Evolutionary conservation across 2,113 vertebrate species (phyloP), one percentile per base, ranked within the genome.

Genomic region (Anthoscopus minutus): DNA sequence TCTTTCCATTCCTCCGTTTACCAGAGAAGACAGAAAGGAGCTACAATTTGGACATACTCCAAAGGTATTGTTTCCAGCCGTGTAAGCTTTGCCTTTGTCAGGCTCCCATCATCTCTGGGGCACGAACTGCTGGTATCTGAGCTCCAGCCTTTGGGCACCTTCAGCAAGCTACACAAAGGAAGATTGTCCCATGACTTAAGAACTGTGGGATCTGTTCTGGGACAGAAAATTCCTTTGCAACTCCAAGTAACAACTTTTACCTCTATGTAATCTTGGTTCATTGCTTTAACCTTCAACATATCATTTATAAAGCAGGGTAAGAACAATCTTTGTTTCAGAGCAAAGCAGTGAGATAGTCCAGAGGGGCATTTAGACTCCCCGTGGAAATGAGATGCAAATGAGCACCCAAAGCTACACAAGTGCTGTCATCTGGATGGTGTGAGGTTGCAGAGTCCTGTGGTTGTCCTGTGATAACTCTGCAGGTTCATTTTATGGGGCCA

Each of bases 401-500:
- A 76, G 31, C 45, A 44, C 23, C 42, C 28, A n/a, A 28, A 48
- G n/a, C 24, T 22, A 3, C 51, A 13, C 33, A 19, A 79, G 5
- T 0, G 0, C 47, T 28, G 35, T 6, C 40, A 35, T 9, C 23
- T 48, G 23, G 10, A 27, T 11, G 5, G 8, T 1, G 18, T 15
- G 20, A 56, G 24, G 65, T 11, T 7, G 0, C 9, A 38, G 3
- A 4, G n/a, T n/a, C n/a, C n/a, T 0, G 1, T 1, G 6, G 7
- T 51, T 13, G 47, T 13, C 28, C 44, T 65, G 7, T 53, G 45
- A 12, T 21, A 40, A 42, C 21, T 67, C 22, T 37, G 25, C 40
- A 23, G 17, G 13, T 45, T n/a, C 23, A 22, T 37, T 6, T n/a
- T 2, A 12, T 2, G 2, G 5, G 20, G 8, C 9, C 22, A 31